Evolutionary conservation across 2,888 invertebrate species (phyloP).

Genomic region (Drosophila antonietae): DNA sequence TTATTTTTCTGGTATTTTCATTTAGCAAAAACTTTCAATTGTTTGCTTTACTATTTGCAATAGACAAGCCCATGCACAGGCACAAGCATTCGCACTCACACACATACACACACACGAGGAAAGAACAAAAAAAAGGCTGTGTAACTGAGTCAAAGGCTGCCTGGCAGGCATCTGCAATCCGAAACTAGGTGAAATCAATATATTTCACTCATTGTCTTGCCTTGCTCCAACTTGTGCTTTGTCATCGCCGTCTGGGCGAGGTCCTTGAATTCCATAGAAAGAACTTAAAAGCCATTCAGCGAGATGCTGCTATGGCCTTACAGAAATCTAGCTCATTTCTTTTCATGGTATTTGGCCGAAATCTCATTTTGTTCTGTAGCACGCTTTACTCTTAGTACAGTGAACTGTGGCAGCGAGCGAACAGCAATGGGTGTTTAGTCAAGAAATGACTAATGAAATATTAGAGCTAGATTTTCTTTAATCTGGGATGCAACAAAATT

Average conservation of each 20-base stretch:
- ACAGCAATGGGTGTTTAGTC: not conserved
- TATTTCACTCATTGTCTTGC: conserved; percentile 62
- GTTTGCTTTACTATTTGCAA: conserved; percentile 8
- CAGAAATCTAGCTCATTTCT: conserved; percentile 52
- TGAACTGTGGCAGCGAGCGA: not conserved
- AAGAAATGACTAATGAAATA: not conserved
- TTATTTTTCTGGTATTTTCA: conserved; percentile 3
- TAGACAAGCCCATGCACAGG: not conserved
- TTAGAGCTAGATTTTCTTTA: not conserved
- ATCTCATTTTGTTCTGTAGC: conserved; percentile 33
- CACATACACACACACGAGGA: not conserved
- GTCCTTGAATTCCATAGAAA: conserved; percentile 46
- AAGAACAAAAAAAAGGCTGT: conserved; percentile 4
- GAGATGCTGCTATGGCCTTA: conserved; percentile 19
- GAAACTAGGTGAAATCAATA: conserved; percentile 75
- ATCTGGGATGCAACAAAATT: not conserved
- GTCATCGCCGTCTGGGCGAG: conserved; percentile 37
- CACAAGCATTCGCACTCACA: not conserved
- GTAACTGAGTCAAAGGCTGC: conserved; percentile 17
- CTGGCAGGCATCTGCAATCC: conserved; percentile 30
- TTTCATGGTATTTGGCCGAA: conserved; percentile 53
- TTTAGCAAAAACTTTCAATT: conserved; percentile 8
- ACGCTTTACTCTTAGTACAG: conserved; percentile 36
- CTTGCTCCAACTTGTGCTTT: conserved; percentile 38
- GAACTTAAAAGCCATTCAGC: conserved; percentile 36